Conservation (phyloP, 2,888 invertebrate species). For the Yponomeuta malinellus region DNA sequence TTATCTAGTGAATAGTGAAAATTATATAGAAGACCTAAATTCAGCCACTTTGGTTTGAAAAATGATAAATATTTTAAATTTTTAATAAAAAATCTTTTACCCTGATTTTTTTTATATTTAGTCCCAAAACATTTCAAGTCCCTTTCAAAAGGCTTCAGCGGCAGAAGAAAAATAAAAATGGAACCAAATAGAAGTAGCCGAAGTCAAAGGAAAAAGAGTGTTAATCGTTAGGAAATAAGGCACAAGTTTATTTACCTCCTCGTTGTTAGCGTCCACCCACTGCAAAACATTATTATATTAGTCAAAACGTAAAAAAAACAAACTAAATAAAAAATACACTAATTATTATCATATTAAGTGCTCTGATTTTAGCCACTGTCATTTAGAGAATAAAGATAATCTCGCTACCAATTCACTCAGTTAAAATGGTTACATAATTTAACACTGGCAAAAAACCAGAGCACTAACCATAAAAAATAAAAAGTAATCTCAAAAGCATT, state of each 20-base stretch:
- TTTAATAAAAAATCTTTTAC: too few relatives aligned
- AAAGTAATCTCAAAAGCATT: slow-evolving; percentile 58
- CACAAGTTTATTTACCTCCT: slow-evolving; percentile 77
- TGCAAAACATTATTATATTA: slow-evolving; percentile 73
- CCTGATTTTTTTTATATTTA: too few relatives aligned
- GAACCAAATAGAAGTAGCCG: slow-evolving; percentile 17
- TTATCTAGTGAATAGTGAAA: too few relatives aligned
- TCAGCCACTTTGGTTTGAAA: too few relatives aligned
- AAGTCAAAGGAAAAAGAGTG: slow-evolving; percentile 15
- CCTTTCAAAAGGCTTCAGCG: slow-evolving; percentile 19
- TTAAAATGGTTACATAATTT: slow-evolving; percentile 15
- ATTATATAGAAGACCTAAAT: too few relatives aligned
- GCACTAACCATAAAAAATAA: background rate
- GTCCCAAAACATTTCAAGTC: too few relatives aligned
- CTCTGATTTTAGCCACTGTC: background rate
- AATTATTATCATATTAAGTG: background rate
- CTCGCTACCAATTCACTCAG: slow-evolving; percentile 6
- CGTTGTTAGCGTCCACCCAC: slow-evolving; percentile 82
- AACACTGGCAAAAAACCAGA: background rate
- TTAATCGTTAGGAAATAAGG: slow-evolving; percentile 26
- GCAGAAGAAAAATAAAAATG: slow-evolving; percentile 19
- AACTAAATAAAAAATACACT: slow-evolving; percentile 23
- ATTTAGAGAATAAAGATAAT: background rate
- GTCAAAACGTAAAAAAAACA: slow-evolving; percentile 39
- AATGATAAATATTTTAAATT: too few relatives aligned